Conservation (phyloP, 1,140 invertebrate species). For the Venustaconcha ellipsiformis region DNA sequence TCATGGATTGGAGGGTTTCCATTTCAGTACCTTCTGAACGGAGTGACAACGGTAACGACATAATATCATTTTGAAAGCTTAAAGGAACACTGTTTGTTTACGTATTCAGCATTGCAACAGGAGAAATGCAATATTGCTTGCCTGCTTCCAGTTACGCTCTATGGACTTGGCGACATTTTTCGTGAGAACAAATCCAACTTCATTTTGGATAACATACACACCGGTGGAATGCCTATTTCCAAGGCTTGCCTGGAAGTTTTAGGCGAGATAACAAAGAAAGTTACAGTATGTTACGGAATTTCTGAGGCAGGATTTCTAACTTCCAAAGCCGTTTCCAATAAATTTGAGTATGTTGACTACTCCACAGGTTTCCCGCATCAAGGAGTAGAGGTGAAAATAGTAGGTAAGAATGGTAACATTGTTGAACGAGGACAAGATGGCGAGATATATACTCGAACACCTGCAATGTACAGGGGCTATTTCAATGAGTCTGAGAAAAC, state of each 20-base stretch:
- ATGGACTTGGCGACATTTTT: constrained; percentile 1
- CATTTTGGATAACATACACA: constrained; percentile 8
- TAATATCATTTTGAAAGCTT: background rate
- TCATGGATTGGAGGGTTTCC: constrained; percentile 13
- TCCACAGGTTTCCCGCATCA: background rate
- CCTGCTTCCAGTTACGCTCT: constrained; percentile 1
- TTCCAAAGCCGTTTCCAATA: background rate
- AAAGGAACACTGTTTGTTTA: constrained; percentile 4
- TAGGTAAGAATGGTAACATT: background rate
- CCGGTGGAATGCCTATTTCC: background rate
- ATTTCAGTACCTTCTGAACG: background rate
- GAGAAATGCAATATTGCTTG: constrained; percentile 1
- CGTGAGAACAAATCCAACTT: background rate
- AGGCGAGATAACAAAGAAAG: background rate
- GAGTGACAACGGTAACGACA: constrained; percentile 3
- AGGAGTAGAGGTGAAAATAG: constrained; percentile 7
- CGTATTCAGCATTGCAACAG: background rate
- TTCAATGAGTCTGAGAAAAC: constrained; percentile 1
- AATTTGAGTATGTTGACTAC: background rate
- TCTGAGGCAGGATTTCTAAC: constrained; percentile 1
- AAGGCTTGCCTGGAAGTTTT: constrained; percentile 1
- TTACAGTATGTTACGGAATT: background rate
- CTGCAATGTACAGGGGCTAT: background rate
- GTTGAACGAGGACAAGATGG: background rate
- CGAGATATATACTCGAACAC: background rate